Percentiles rank a stretch among this genome's conserved stretches.
Evolutionary conservation across 1,140 invertebrate species (phyloP).

Genomic region (Rhyzopertha dominica): DNA sequence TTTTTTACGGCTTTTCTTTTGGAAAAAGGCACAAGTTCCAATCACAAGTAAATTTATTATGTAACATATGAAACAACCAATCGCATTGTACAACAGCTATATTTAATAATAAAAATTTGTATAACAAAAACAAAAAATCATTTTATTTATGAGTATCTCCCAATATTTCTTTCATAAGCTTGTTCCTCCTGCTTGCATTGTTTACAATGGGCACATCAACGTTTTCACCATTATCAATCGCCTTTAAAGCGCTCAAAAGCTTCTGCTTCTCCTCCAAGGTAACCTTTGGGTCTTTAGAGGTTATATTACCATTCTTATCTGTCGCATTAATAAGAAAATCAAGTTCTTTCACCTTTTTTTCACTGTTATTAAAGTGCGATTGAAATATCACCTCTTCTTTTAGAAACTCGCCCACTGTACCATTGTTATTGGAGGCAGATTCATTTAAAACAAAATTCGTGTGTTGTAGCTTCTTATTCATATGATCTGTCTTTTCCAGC

Average conservation of each 20-base stretch:
- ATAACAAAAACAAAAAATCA: conserved; percentile 1
- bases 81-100: neutral
- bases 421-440: conserved; percentile 25
- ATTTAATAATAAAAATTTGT: neutral
- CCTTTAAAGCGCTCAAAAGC: conserved; percentile 57
- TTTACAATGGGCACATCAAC: too few species aligned
- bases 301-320: conserved; percentile 35
- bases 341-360: conserved; percentile 29
- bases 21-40: too few species aligned
- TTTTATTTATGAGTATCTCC: neutral
- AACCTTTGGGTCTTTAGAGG: conserved; percentile 33
- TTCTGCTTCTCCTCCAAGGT: conserved; percentile 51
- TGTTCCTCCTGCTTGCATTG: neutral
- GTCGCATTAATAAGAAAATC: conserved; percentile 31
- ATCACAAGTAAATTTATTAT: too few species aligned
- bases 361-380: conserved; percentile 19
- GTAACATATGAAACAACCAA: too few species aligned
- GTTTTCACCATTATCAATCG: conserved; percentile 58
- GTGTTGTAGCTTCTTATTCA: conserved; percentile 33
- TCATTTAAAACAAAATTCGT: conserved; percentile 19
- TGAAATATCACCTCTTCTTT: conserved; percentile 35
- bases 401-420: conserved; percentile 34
- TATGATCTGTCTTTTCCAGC: conserved; percentile 44
- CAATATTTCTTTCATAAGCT: neutral
- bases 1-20: too few species aligned